Base-by-base conservation (phyloP, 2,113 vertebrate genomes). In the Uria lomvia region DNA sequence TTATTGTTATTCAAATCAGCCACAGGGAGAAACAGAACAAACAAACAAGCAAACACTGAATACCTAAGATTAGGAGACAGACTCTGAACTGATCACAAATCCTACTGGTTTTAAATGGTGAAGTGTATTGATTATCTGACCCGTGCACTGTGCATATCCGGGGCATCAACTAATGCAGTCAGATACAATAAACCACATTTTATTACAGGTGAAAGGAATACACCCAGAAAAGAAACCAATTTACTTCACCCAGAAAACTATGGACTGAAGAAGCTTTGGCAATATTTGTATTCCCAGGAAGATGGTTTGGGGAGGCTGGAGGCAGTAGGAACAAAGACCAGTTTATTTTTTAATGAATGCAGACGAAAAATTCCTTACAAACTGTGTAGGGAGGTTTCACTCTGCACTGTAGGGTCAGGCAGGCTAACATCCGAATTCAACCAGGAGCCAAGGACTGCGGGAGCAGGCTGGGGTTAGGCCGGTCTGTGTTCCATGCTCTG, bases 61-160 rank as follows among this genome's bases (percentile, higher is more conserved):
- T 55, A 36, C 45, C 12, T 59, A 32, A 92, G 62, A 56, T 58
- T 50, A 75, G 70, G 76, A 95, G 36, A n/a, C 27, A 47, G 92
- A 9, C 30, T 92, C 67, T 26, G 30, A 84, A 68, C 17, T 58
- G 53, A 75, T 75, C 19, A 58, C 71, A 88, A 86, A 94, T 77
- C 50, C 71, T 53, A 36, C 78, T 88, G 63, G 52, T 45, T 88
- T 95, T 38, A 91, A 78, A 88, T 30, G 45, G 83, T 40, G 20
- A 91, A 91, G 75, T n/a, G 9, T 26, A 95, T 94, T 32, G 92
- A 94, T 96, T 95, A 88, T 24, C 81, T 90, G 92, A 77, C 86
- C 81, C 45, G 65, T 83, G 91, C 71, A 55, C 47, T 47, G 45
- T 21, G 40, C 55, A 27, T n/a, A 91, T 66, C 67, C 63, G 68